phyloP scores from a whole-genome alignment of 1,140 invertebrate genomes.

The Zaprionus capensis region DNA sequence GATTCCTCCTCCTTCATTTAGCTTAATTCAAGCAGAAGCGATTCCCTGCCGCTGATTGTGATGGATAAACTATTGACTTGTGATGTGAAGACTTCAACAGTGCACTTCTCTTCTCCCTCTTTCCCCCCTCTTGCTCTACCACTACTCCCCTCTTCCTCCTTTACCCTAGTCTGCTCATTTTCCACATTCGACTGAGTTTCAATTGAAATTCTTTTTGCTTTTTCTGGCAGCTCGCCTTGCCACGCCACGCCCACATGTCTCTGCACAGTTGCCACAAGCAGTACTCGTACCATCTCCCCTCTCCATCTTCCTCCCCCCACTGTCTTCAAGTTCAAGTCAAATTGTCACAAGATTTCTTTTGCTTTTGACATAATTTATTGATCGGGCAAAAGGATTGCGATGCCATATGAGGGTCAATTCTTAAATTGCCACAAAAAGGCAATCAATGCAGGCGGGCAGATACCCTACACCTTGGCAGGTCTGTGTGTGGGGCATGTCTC shows the following conservation, averaged over 20 bases:
- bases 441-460: slow-evolving; percentile 21
- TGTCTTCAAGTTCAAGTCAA: slow-evolving; percentile 6
- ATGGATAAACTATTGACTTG: slow-evolving; percentile 73
- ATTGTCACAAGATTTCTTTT: slow-evolving; percentile 9
- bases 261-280: slow-evolving; percentile 52
- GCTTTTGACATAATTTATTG: slow-evolving; percentile 35
- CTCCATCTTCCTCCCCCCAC: not conserved
- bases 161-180: slow-evolving; percentile 21
- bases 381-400: slow-evolving; percentile 15
- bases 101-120: not conserved
- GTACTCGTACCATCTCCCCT: not conserved
- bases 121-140: not conserved
- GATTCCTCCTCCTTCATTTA: slow-evolving; percentile 25
- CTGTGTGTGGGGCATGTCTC: slow-evolving; percentile 11
- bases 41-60: slow-evolving; percentile 74
- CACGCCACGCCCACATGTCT: slow-evolving; percentile 46
- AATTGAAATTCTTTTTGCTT: slow-evolving; percentile 69
- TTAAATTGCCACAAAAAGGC: slow-evolving; percentile 23
- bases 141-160: not conserved
- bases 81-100: not conserved
- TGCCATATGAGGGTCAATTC: slow-evolving; percentile 8
- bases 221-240: slow-evolving; percentile 57
- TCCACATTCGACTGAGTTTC: slow-evolving; percentile 70
- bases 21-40: slow-evolving; percentile 77
- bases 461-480: slow-evolving; percentile 11